phyloP scores from a whole-genome alignment of 2,113 vertebrate genomes.

The Lanius collurio region DNA sequence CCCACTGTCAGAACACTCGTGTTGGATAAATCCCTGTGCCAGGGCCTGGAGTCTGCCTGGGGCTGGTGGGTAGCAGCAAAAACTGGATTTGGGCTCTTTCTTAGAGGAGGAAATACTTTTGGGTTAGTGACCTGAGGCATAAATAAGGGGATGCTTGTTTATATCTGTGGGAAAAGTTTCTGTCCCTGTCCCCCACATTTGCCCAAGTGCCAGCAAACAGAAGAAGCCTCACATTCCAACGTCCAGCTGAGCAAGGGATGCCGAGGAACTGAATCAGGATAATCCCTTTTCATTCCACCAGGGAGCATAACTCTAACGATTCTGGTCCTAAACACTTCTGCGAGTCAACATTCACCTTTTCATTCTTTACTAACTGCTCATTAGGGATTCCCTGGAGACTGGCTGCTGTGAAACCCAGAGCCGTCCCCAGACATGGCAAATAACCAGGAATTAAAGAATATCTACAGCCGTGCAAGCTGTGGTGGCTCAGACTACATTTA shows the following conservation, averaged over 20 bases:
- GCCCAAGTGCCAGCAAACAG: not conserved
- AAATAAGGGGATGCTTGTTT: not conserved
- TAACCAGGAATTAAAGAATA: accelerated
- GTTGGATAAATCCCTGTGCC: not conserved
- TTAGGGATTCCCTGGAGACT: not conserved
- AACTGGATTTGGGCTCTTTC: not conserved
- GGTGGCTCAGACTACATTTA: not conserved
- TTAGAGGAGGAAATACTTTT: not conserved
- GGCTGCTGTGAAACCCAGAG: not conserved
- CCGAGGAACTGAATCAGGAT: not conserved
- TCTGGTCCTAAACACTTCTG: not conserved
- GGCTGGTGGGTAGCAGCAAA: not conserved
- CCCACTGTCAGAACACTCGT: not conserved
- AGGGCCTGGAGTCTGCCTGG: not conserved
- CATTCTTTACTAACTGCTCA: not conserved
- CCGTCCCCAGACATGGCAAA: not conserved
- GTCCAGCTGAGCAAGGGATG: not conserved
- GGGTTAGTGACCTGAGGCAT: not conserved
- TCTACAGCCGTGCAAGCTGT: not conserved
- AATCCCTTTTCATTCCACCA: slow-evolving; percentile 22
- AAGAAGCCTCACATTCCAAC: not conserved
- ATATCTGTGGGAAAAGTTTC: not conserved
- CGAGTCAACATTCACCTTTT: not conserved
- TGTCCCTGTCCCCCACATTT: not conserved
- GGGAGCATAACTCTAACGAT: not conserved